Percentiles rank a stretch among this genome's conserved stretches.
phyloP scores from a whole-genome alignment of 1,140 invertebrate species.

The Neelides sp. region DNA sequence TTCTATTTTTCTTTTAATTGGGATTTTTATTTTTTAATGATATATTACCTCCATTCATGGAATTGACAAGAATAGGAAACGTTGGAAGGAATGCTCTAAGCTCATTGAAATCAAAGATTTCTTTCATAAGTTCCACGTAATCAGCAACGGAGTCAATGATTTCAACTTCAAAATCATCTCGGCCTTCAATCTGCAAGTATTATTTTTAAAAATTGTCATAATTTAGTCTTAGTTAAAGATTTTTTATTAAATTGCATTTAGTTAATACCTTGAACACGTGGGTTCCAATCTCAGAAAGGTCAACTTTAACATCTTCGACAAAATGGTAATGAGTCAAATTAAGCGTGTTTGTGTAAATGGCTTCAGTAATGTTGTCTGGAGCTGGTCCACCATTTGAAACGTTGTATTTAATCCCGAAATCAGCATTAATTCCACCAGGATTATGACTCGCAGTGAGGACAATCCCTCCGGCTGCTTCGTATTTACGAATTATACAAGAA shows the following conservation, averaged over 20 bases:
- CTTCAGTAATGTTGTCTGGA: constrained; percentile 76
- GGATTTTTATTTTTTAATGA: neutral
- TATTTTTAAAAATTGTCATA: no score
- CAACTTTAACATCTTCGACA: constrained; percentile 58
- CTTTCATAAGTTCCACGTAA: constrained; percentile 86
- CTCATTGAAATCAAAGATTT: constrained; percentile 88
- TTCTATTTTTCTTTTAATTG: no score
- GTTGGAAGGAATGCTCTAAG: constrained; percentile 53
- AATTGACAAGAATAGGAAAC: constrained; percentile 79
- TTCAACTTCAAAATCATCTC: constrained; percentile 68
- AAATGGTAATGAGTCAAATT: constrained; percentile 67
- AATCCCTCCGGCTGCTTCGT: constrained; percentile 76
- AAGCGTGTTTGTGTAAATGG: constrained; percentile 72
- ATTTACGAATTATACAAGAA: constrained; percentile 82
- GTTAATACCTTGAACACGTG: constrained; percentile 44
- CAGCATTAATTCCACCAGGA: constrained; percentile 89
- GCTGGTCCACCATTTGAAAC: constrained; percentile 92
- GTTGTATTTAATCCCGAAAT: constrained; percentile 99
- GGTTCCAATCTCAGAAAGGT: constrained; percentile 57
- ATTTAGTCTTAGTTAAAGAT: no score
- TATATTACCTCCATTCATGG: constrained; percentile 78
- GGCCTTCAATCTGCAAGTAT: constrained; percentile 50
- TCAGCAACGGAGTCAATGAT: constrained; percentile 83
- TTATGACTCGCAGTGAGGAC: constrained; percentile 97
- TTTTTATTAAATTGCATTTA: neutral